Conservation (phyloP, 2,113 vertebrate species). For the Procapra przewalskii region DNA sequence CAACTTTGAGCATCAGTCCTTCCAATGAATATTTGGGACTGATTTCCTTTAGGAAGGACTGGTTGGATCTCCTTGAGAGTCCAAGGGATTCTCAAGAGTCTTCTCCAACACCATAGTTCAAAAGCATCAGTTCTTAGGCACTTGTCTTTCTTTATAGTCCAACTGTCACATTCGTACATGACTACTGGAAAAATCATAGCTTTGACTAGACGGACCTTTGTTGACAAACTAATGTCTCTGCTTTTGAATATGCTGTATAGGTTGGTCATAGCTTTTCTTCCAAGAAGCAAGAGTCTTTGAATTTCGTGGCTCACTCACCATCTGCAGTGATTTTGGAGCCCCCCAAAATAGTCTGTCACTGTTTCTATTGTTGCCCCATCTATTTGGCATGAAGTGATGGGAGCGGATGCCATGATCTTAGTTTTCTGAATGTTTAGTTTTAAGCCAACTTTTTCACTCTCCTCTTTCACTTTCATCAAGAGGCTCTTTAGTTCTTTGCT, state of each 20-base stretch:
- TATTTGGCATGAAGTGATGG: background rate
- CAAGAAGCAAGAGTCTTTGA: background rate
- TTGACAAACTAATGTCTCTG: background rate
- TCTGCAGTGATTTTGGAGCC: background rate
- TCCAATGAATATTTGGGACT: background rate
- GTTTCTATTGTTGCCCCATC: background rate
- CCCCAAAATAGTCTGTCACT: background rate
- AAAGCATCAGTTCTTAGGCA: background rate
- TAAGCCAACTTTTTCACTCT: background rate
- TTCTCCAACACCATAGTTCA: background rate
- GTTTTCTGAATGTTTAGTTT: background rate
- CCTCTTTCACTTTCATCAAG: background rate
- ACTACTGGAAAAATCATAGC: background rate
- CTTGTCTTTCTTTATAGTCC: background rate
- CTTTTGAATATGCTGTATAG: background rate
- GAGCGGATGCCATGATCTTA: background rate
- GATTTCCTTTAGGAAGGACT: background rate
- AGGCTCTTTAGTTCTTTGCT: background rate
- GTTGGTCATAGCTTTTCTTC: background rate
- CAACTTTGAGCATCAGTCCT: background rate
- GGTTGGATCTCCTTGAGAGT: background rate
- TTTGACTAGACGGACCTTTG: background rate
- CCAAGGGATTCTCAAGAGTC: background rate
- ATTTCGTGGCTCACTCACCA: background rate
- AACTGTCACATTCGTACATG: background rate